Evolutionary conservation across 1,140 invertebrate species (phyloP), one percentile per base, ranked within the genome.

Genomic region (Zaprionus lachaisei): DNA sequence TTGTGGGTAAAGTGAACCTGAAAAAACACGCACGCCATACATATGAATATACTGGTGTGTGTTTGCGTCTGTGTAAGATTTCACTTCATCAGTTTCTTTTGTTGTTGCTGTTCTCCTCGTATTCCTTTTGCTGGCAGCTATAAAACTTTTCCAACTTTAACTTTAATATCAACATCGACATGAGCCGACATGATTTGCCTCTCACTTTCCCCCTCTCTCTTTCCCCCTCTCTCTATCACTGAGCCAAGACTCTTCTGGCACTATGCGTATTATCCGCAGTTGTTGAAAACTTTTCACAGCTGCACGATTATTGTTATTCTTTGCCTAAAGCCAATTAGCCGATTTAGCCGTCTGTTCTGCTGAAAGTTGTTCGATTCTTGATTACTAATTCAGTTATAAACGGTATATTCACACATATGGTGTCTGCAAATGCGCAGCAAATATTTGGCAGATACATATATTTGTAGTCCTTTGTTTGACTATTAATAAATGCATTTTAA

Each of bases 61-160:
- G 54, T 61, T 26, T 57, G 20, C 49, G 51, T 15, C 14, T 44
- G 41, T 51, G 20, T 28, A 68, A 54, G 63, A 77, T 77, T 73
- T 73, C 64, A 73, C 41, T 73, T 77, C 64, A 73, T 73, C 64
- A 68, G 58, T 64, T 68, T 41, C 28, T 17, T 24, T 57, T 41
- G 6, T 28, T 56, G n/a, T 54, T 38, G 15, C 9, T 24, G 9
- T n/a, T 57, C 1, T 65, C 9, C 51, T 54, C 63, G 41, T 37
- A 24, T 34, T 47, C 54, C 31, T 61, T 44, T 26, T 44, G 65
- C 72, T 73, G 49, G 57, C 57, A 69, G 72, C 72, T 57, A 75
- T 58, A 38, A 63, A 75, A 69, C 38, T 75, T 77, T 67, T 60
- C 57, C 70, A 63, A 67, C 63, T 49, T 77, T 24, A 60, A 77